A percentile compares a stretch with the other conserved stretches of the same genome.
Evolutionary conservation across 2,888 invertebrate species (phyloP).

Genomic region (Drosophila aldrichi): DNA sequence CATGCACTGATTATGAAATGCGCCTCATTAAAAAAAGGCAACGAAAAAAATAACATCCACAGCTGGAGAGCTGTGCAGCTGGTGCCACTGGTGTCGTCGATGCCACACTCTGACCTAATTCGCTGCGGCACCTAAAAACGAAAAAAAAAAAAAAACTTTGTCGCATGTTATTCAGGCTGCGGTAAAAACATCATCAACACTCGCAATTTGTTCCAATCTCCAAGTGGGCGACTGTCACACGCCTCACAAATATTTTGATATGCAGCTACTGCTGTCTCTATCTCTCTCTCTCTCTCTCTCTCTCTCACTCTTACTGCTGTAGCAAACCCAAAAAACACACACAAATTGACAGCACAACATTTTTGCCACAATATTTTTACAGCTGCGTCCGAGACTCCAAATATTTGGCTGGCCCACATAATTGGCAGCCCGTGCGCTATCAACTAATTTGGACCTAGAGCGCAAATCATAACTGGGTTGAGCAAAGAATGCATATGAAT

Average conservation of each 20-base stretch:
- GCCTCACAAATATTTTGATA: slow-evolving; percentile 74
- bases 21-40: slow-evolving; percentile 66
- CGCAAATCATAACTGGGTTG: slow-evolving; percentile 15
- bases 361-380: slow-evolving; percentile 74
- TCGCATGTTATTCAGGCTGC: slow-evolving; percentile 59
- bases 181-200: slow-evolving; percentile 65
- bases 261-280: slow-evolving; percentile 46
- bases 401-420: slow-evolving; percentile 68
- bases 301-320: slow-evolving; percentile 24
- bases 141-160: slow-evolving; percentile 52
- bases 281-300: not conserved
- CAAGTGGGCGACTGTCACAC: slow-evolving; percentile 64
- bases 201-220: slow-evolving; percentile 47
- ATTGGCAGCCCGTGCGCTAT: slow-evolving; percentile 46
- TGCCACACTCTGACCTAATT: slow-evolving; percentile 56
- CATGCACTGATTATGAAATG: slow-evolving; percentile 74
- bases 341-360: slow-evolving; percentile 67
- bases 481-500: slow-evolving; percentile 1
- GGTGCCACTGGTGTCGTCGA: slow-evolving; percentile 30
- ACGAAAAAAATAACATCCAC: slow-evolving; percentile 7
- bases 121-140: slow-evolving; percentile 37
- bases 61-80: slow-evolving; percentile 32
- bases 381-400: slow-evolving; percentile 54
- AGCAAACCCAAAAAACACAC: slow-evolving; percentile 40
- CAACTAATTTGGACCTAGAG: slow-evolving; percentile 44